phyloP scores from a whole-genome alignment of 2,113 vertebrate species.

The Morphnarchus princeps region DNA sequence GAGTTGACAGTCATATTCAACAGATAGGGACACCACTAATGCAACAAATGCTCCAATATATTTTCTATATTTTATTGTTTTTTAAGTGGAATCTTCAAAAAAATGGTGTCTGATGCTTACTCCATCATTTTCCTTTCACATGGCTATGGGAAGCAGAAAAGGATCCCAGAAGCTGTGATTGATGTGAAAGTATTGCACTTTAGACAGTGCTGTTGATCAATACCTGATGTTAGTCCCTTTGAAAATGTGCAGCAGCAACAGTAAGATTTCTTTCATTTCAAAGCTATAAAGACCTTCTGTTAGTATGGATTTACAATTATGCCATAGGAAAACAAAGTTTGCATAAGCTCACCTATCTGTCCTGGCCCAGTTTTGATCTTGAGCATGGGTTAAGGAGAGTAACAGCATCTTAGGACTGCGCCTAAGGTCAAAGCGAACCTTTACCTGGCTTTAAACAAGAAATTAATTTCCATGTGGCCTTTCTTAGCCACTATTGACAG shows the following conservation, averaged over 20 bases:
- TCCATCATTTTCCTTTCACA: not conserved
- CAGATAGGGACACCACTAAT: not conserved
- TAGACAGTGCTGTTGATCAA: not conserved
- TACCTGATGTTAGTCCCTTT: not conserved
- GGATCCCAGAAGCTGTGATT: not conserved
- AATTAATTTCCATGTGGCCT: not conserved
- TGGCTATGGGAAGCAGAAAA: not conserved
- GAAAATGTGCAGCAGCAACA: not conserved
- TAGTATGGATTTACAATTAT: not conserved
- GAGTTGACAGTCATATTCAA: not conserved
- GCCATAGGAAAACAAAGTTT: not conserved
- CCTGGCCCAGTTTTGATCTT: not conserved
- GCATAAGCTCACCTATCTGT: not conserved
- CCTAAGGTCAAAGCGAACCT: not conserved
- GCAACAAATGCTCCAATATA: not conserved
- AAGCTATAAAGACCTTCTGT: not conserved
- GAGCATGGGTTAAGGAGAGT: not conserved
- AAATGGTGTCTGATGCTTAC: not conserved
- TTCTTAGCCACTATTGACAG: rapidly evolving
- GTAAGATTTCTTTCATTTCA: not conserved
- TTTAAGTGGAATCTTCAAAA: not conserved
- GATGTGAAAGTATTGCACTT: not conserved
- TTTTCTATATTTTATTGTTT: not conserved
- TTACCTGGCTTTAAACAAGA: not conserved
- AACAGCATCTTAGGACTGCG: not conserved